Evolutionary conservation across 1,140 invertebrate genomes (phyloP).

Genomic region (Euschistus heros): DNA sequence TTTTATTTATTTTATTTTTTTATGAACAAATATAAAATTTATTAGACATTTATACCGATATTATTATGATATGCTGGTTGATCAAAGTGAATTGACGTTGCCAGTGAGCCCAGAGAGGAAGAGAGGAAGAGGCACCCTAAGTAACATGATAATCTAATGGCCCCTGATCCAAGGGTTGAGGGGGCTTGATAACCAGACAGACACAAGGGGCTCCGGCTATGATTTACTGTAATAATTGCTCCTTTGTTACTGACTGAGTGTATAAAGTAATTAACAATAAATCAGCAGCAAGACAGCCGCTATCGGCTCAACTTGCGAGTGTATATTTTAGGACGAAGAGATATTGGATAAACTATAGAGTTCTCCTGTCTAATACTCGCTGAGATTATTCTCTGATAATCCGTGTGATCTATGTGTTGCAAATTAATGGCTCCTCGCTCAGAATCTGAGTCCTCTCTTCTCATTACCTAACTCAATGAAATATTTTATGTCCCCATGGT

Average conservation of each 20-base stretch:
- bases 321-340: slow-evolving; percentile 25
- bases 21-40: too few relatives aligned
- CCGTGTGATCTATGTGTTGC: slow-evolving; percentile 26
- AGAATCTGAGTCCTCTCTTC: slow-evolving; percentile 7
- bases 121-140: too few relatives aligned
- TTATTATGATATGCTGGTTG: too few relatives aligned
- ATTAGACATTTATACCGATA: too few relatives aligned
- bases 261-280: slow-evolving; percentile 28
- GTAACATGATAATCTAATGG: too few relatives aligned
- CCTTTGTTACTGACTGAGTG: slow-evolving; percentile 25
- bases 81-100: too few relatives aligned
- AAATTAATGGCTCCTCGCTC: slow-evolving; percentile 23
- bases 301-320: slow-evolving; percentile 26
- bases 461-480: slow-evolving; percentile 21
- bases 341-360: slow-evolving; percentile 25
- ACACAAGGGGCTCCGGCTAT: slow-evolving; percentile 1
- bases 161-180: too few relatives aligned
- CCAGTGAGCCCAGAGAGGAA: too few relatives aligned
- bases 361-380: slow-evolving; percentile 20
- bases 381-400: slow-evolving; percentile 26
- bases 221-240: slow-evolving; percentile 27
- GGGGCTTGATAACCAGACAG: not conserved
- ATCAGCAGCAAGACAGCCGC: slow-evolving; percentile 20
- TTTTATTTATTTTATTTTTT: too few relatives aligned
- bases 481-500: slow-evolving; percentile 22